Evolutionary conservation across 2,888 invertebrate genomes (phyloP), one percentile per base, ranked within the genome.

Genomic region (Plagodis dolabraria): DNA sequence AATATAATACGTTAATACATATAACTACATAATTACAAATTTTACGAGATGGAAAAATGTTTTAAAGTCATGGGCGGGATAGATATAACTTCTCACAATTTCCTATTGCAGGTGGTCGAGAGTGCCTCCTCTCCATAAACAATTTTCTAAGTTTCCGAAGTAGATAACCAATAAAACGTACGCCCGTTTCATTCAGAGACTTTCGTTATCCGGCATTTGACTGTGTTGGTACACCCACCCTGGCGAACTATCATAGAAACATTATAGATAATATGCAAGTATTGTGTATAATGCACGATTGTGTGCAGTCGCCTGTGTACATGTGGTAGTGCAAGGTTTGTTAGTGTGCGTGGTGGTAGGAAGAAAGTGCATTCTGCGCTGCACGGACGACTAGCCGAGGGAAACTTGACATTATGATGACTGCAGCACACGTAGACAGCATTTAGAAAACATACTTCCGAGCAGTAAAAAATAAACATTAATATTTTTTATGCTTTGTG

Each of bases 361-460:
- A 91, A 91, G 92, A 92, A 92, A 92, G 92, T 90, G 92, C 92
- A 92, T 90, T 90, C 89, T 88, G 79, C 54, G 70, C 74, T 81
- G 80, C 85, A 83, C 85, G 83, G 80, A 72, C 80, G 83, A 77
- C 80, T 83, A 83, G 80, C 75, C 87, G 80, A 82, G 88, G 87
- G 89, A 91, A 92, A 91, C 91, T 84, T 85, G 82, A 81, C 83
- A 83, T 82, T 84, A 82, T 63, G 67, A 57, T 40, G 59, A 38
- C 33, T 45, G 68, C 7, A 52, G 48, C 71, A 74, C 72, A 70
- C 49, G 66, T 60, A 54, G 40, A 34, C 11, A 44, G 43, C 38
- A 34, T 43, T 47, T 45, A n/a, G 8, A 33, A 56, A 52, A 52
- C 56, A 61, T 53, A 22, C 22, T 22, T 22, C 22, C 22, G 22